These are phyloP conservation scores for Malachius bipustulatus DNA, from an alignment of 2,888 invertebrate species.

Conservation along the genomic window DNA sequence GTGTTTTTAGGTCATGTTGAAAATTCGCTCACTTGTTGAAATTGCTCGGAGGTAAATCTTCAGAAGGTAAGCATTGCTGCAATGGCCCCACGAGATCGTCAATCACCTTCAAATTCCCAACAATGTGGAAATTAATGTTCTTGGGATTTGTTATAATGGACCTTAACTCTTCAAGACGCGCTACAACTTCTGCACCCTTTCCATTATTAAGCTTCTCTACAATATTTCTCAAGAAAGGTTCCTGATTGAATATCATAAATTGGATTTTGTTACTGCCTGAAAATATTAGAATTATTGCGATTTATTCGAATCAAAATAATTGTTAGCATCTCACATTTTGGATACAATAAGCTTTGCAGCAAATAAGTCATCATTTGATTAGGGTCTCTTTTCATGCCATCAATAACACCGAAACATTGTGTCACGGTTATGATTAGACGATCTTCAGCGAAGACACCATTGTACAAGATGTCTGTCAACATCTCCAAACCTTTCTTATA, in stretches of 20 bases:
- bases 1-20: background rate
- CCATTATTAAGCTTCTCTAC: conserved; percentile 45
- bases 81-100: conserved; percentile 38
- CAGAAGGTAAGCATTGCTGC: conserved; percentile 24
- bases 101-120: conserved; percentile 57
- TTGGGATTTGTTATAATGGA: conserved; percentile 44
- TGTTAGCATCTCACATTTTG: conserved; percentile 35
- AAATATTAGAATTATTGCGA: conserved; percentile 14
- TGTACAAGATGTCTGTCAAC: conserved; percentile 62
- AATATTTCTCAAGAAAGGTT: conserved; percentile 58
- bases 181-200: conserved; percentile 39
- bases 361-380: conserved; percentile 52
- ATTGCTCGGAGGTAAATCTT: conserved; percentile 13
- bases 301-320: no score
- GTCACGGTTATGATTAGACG: conserved; percentile 65
- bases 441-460: conserved; percentile 58
- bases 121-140: conserved; percentile 59
- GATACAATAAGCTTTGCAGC: conserved; percentile 47
- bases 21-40: conserved; percentile 16
- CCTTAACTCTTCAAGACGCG: conserved; percentile 47
- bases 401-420: conserved; percentile 70
- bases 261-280: conserved; percentile 60
- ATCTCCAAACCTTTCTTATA: conserved; percentile 55
- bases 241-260: conserved; percentile 62
- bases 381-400: conserved; percentile 63